These are phyloP conservation scores for Drosophila pseudoananassae DNA, from an alignment of 1,140 invertebrate genomes.

Conservation along the genomic window DNA sequence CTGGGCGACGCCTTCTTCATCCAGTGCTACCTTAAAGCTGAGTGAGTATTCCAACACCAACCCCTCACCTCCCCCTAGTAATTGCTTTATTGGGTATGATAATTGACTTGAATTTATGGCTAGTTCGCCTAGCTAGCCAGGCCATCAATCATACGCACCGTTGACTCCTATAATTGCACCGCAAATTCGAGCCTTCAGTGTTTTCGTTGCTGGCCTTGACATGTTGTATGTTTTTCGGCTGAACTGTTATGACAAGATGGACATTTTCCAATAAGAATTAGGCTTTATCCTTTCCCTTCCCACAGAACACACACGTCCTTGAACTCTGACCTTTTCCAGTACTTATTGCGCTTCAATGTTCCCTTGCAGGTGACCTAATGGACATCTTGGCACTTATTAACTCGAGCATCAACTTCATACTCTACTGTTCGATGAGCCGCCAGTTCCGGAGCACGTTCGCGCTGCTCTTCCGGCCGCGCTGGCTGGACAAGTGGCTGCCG, in stretches of 20 bases:
- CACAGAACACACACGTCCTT: neutral
- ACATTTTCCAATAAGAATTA: too few relatives aligned
- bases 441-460: conserved; percentile 97
- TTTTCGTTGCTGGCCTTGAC: conserved; percentile 14
- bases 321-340: neutral
- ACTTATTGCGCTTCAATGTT: conserved; percentile 38
- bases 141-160: conserved; percentile 61
- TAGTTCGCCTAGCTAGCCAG: conserved; percentile 9
- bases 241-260: neutral
- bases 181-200: conserved; percentile 24
- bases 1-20: conserved; percentile 90
- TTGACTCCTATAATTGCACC: conserved; percentile 21
- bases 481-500: conserved; percentile 86
- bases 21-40: conserved; percentile 90
- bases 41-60: conserved; percentile 84
- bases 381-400: conserved; percentile 98
- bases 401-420: conserved; percentile 98
- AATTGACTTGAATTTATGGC: conserved; percentile 44
- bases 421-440: conserved; percentile 98
- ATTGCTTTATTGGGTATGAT: conserved; percentile 47
- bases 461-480: conserved; percentile 87
- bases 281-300: too few relatives aligned
- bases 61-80: neutral
- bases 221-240: conserved; percentile 3
- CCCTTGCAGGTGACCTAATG: conserved; percentile 91